Percentiles rank a stretch among this genome's conserved stretches.
Conservation (phyloP, 2,888 invertebrate genomes). For the Papilio elwesi region DNA sequence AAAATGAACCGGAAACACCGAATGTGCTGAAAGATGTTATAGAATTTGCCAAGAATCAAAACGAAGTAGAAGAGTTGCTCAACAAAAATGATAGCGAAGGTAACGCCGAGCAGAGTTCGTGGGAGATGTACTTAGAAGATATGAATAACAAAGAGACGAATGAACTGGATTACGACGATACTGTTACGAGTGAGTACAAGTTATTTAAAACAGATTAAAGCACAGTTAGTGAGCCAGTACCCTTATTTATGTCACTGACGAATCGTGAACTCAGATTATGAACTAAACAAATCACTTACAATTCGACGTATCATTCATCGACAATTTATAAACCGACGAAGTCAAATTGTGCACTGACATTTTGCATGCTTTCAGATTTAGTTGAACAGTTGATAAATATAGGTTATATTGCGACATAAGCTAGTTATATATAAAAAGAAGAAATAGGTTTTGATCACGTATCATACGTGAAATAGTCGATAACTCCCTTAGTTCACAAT, state of each 20-base stretch:
- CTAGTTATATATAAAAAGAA: too few species aligned
- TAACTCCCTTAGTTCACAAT: too few species aligned
- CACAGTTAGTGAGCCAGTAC: not conserved
- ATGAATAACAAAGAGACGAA: constrained; percentile 65
- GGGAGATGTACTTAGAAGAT: constrained; percentile 83
- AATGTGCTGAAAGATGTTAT: constrained; percentile 66
- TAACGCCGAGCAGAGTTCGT: constrained; percentile 64
- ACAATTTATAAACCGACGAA: too few species aligned
- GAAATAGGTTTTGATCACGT: too few species aligned
- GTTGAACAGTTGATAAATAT: too few species aligned
- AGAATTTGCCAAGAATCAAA: constrained; percentile 66
- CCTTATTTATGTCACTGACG: not conserved
- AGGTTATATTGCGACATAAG: too few species aligned
- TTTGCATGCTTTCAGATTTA: too few species aligned
- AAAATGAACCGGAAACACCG: constrained; percentile 43
- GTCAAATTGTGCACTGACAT: too few species aligned
- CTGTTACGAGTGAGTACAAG: constrained; percentile 58
- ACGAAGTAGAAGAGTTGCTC: constrained; percentile 65
- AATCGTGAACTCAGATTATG: too few species aligned
- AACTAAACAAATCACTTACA: too few species aligned
- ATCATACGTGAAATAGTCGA: too few species aligned
- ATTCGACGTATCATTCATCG: too few species aligned
- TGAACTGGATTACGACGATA: constrained; percentile 66
- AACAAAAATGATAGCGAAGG: constrained; percentile 53
- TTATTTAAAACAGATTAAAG: not conserved